phyloP scores from a whole-genome alignment of 1,140 invertebrate genomes.

The Bombus affinis region DNA sequence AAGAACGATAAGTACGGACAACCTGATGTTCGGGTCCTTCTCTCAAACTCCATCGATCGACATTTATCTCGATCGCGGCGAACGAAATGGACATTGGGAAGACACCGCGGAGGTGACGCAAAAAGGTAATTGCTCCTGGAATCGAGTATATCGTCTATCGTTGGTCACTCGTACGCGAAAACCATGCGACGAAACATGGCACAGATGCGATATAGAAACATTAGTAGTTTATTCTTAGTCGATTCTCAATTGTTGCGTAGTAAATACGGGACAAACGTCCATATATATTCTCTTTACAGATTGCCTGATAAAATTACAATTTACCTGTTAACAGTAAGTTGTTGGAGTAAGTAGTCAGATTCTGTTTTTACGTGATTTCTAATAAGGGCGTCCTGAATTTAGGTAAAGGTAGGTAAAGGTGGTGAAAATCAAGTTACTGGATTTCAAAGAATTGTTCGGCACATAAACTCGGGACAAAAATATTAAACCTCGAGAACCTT shows the following conservation, averaged over 20 bases:
- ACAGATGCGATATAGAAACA: not conserved
- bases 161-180: not conserved
- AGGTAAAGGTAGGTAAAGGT: no score
- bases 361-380: no score
- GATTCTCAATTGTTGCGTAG: not conserved
- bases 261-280: not conserved
- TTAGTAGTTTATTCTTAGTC: not conserved
- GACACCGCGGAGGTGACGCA: not conserved
- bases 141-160: not conserved
- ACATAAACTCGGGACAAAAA: no score
- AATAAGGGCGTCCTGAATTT: no score
- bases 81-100: not conserved
- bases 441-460: no score
- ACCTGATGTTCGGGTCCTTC: not conserved
- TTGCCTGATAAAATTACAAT: no score
- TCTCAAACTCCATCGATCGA: not conserved
- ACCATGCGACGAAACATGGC: not conserved
- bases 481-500: no score
- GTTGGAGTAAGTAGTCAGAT: no score
- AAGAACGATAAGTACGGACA: no score
- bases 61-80: not conserved
- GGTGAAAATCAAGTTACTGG: no score
- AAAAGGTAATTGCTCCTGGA: not conserved
- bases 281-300: no score
- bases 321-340: no score